These are phyloP conservation scores for Neodiprion fabricii DNA, from an alignment of 1,140 invertebrate genomes.

Conservation along the genomic window DNA sequence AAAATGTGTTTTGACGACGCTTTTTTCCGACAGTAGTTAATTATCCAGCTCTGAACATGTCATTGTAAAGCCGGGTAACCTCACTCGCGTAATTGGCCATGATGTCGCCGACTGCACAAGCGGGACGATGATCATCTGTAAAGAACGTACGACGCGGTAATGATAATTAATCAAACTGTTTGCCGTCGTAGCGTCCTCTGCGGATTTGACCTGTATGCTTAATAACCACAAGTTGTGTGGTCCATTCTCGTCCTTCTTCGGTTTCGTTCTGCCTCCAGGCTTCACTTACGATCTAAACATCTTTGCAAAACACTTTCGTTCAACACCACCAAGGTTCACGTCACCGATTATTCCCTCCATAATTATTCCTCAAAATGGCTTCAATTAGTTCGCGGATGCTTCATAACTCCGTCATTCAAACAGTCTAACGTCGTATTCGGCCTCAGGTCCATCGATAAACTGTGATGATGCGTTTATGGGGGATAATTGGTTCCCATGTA, in stretches of 20 bases:
- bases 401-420: too few species aligned
- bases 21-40: too few species aligned
- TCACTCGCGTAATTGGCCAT: conserved; percentile 22
- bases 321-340: neutral
- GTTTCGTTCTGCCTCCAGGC: conserved; percentile 11
- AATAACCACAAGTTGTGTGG: conserved; percentile 47
- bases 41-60: too few species aligned
- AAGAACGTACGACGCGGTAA: conserved; percentile 32
- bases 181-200: conserved; percentile 35
- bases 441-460: too few species aligned
- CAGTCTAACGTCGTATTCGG: too few species aligned
- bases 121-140: conserved; percentile 21
- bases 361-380: too few species aligned
- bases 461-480: too few species aligned
- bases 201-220: conserved; percentile 31
- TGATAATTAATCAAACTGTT: conserved; percentile 51
- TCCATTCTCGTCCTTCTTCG: conserved; percentile 38
- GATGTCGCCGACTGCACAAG: conserved; percentile 31
- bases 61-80: too few species aligned
- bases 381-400: too few species aligned
- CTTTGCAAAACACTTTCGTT: neutral
- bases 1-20: too few species aligned
- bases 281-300: neutral
- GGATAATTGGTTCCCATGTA: too few species aligned
- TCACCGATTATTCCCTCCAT: too few species aligned